A percentile compares a stretch with the other conserved stretches of the same genome.
Conservation (phyloP, 2,888 invertebrate species). For the Oxystoma pomonae region DNA sequence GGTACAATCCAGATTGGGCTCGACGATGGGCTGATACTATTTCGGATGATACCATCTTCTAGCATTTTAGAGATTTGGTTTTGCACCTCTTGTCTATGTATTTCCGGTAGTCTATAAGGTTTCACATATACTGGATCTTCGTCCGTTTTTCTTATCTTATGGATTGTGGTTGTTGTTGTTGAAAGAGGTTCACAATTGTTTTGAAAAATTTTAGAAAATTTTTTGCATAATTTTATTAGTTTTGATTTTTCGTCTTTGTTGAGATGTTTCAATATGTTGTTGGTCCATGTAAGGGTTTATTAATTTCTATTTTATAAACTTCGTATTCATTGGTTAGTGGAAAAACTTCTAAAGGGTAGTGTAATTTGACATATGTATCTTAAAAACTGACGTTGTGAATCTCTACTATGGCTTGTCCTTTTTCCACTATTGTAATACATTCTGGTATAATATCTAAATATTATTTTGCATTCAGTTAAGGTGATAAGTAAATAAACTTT, state of each 20-base stretch:
- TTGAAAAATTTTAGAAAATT: not conserved
- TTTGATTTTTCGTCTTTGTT: not conserved
- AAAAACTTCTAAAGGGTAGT: constrained; percentile 1
- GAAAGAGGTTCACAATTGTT: not conserved
- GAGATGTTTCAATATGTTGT: too few relatives aligned
- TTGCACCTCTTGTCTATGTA: not conserved
- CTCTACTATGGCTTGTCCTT: not conserved
- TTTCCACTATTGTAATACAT: not conserved
- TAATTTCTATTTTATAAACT: not conserved
- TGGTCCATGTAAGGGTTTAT: too few relatives aligned
- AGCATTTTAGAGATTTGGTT: not conserved
- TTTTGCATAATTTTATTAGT: not conserved
- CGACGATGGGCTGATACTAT: not conserved
- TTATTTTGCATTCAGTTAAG: too few relatives aligned
- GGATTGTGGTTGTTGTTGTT: not conserved
- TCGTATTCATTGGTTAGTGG: not conserved
- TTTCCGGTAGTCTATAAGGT: not conserved
- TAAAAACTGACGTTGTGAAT: constrained; percentile 7
- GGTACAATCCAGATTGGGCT: not conserved
- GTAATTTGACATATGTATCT: constrained; percentile 36
- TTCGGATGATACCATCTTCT: too few relatives aligned
- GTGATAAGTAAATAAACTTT: too few relatives aligned
- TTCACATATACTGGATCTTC: not conserved
- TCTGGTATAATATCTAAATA: too few relatives aligned
- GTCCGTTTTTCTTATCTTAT: not conserved